phyloP scores from a whole-genome alignment of 2,797 vertebrate species.

The Neosalanx taihuensis region DNA sequence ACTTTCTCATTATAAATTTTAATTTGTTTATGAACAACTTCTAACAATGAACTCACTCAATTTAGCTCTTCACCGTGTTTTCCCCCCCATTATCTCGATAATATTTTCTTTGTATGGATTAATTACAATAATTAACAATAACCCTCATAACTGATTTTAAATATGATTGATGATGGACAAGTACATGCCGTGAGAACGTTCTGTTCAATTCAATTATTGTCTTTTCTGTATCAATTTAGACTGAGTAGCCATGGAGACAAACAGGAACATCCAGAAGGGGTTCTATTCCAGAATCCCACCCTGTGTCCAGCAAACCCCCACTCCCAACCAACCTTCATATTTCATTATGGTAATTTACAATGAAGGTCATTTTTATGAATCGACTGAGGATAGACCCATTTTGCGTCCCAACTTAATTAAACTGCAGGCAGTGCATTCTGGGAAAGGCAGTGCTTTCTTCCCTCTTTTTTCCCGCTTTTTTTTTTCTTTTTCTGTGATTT shows the following conservation, averaged over 20 bases:
- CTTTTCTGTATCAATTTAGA: slow-evolving; percentile 47
- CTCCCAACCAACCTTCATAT: slow-evolving; percentile 58
- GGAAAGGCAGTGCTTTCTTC: slow-evolving; percentile 15
- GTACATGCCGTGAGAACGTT: slow-evolving; percentile 60
- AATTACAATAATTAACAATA: slow-evolving; percentile 56
- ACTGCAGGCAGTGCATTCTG: slow-evolving; percentile 52
- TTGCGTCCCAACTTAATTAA: slow-evolving; percentile 69
- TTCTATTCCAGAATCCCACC: slow-evolving; percentile 22
- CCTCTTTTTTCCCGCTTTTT: neutral
- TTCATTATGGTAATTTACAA: slow-evolving; percentile 67
- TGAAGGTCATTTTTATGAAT: slow-evolving; percentile 72
- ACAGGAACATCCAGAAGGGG: slow-evolving; percentile 48
- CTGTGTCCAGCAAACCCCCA: slow-evolving; percentile 18
- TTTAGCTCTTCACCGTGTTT: too few relatives aligned
- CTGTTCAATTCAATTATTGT: slow-evolving; percentile 73
- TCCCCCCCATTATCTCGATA: neutral
- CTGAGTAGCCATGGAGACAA: neutral
- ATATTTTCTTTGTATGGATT: slow-evolving; percentile 41
- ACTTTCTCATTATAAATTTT: too few relatives aligned
- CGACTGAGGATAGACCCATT: slow-evolving; percentile 57
- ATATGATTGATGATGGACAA: slow-evolving; percentile 64
- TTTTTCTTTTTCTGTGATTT: slow-evolving; percentile 50
- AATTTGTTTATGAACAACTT: too few relatives aligned
- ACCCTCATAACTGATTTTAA: slow-evolving; percentile 67
- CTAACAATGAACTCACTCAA: too few relatives aligned